Evolutionary conservation across 2,113 vertebrate species (phyloP), one percentile per base, ranked within the genome.

Genomic region (cattle (Bos taurus)): DNA sequence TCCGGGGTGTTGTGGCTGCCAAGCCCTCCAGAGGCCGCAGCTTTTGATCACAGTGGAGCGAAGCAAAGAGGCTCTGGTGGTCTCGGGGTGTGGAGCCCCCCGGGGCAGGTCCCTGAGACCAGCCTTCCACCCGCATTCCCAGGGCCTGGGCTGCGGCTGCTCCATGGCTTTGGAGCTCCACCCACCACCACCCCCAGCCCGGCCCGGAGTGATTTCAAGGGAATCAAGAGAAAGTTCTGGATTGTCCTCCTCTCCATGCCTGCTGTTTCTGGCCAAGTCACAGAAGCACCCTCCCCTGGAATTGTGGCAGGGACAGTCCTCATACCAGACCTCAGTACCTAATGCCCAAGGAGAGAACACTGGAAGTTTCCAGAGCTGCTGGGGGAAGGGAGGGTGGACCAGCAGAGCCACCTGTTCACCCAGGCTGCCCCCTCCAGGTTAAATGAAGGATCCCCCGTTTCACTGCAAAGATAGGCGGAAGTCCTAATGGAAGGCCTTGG

Each of bases 191-290:
- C n/a, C n/a, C 67, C 67, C 9, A 23, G 19, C n/a, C n/a, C 36
- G 40, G 78, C 36, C 92, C n/a, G 40, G 36, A 1, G 0, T 59
- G 28, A 7, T 91, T 89, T 74, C 6, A 11, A 77, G 43, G 74
- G 85, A 90, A 74, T 81, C 52, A 6, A 48, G 62, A 96, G 90
- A 90, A 87, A 71, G 77, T 92, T 88, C 77, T 90, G 86, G 59
- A 43, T 81, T 48, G 2, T 54, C 78, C 40, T 25, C 25, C 50
- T 57, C 50, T 71, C 33, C 40, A 11, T 33, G 17, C 30, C 82
- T 82, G 82, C 60, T 77, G 15, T 28, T 11, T 36, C 89, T 85
- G 93, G 48, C 26, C 77, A 30, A 36, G 59, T 82, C 30, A 33
- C 13, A 67, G 77, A 83, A 80, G 56, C 30, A 5, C 15, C 36